These are phyloP conservation scores for Danio jaintianensis DNA, from an alignment of 2,797 vertebrate genomes.

Conservation along the genomic window DNA sequence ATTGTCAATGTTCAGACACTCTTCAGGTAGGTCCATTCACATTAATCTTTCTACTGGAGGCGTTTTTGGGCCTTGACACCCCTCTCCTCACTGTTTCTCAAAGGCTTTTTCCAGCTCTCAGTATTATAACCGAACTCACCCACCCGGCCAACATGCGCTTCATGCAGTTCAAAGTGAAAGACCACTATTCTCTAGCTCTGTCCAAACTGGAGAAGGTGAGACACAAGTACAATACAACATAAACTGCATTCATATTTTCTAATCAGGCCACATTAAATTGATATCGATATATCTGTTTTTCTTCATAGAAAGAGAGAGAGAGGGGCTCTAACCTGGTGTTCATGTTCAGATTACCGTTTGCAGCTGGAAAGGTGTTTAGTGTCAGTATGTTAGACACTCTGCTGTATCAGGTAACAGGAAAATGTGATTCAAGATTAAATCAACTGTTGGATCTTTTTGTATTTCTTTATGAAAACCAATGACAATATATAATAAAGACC, in stretches of 20 bases:
- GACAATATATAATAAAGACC: not conserved
- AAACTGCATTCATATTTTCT: not conserved
- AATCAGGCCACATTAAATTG: not conserved
- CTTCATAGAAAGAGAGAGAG: slow-evolving; percentile 83
- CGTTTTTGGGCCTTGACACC: not conserved
- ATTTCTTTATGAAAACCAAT: not conserved
- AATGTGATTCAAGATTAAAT: not conserved
- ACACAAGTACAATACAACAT: not conserved
- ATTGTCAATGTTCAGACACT: slow-evolving; percentile 88
- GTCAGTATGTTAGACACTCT: slow-evolving; percentile 89
- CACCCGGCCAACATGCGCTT: slow-evolving; percentile 90
- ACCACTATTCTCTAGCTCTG: slow-evolving; percentile 84
- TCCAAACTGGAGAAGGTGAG: slow-evolving; percentile 88
- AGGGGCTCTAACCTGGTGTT: slow-evolving; percentile 87
- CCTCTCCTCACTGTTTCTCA: slow-evolving; percentile 25
- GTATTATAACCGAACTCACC: slow-evolving; percentile 86
- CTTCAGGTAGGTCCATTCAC: slow-evolving; percentile 75
- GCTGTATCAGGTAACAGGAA: slow-evolving; percentile 82
- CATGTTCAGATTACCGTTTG: slow-evolving; percentile 88
- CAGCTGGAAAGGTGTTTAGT: slow-evolving; percentile 87
- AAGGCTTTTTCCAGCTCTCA: slow-evolving; percentile 85
- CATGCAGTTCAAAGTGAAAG: slow-evolving; percentile 89
- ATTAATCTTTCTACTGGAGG: not conserved
- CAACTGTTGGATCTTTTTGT: not conserved
- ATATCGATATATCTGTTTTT: slow-evolving; percentile 34